Evolutionary conservation across 2,888 invertebrate species (phyloP).

Genomic region (Zelleria hepariella): DNA sequence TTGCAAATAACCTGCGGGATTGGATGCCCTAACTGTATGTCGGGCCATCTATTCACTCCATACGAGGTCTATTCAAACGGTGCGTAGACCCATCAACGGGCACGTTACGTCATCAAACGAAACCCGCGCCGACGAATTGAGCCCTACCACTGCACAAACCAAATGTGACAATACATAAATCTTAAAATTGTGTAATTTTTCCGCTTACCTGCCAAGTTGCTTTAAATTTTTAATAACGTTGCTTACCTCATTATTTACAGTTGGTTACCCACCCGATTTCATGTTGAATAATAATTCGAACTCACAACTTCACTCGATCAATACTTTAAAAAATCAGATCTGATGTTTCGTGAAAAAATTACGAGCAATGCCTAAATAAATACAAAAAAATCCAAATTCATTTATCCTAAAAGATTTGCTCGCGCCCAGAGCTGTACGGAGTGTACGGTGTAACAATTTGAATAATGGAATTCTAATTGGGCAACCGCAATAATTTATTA

Average conservation of each 20-base stretch:
- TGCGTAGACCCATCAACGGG: background rate
- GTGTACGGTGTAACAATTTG: background rate
- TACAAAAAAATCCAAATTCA: background rate
- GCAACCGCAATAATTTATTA: background rate
- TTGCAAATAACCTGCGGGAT: background rate
- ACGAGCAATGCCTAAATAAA: background rate
- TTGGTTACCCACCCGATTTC: too few species aligned
- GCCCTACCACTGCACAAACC: too few species aligned
- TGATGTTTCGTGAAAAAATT: background rate
- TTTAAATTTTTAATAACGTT: too few species aligned
- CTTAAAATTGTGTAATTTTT: too few species aligned
- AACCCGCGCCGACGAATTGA: too few species aligned
- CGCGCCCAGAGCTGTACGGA: background rate
- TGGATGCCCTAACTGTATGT: background rate
- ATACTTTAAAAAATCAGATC: background rate
- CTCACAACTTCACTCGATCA: too few species aligned
- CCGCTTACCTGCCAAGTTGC: too few species aligned
- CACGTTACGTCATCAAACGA: background rate
- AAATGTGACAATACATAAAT: too few species aligned
- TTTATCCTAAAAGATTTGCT: background rate
- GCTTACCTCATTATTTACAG: too few species aligned
- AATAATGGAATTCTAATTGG: background rate
- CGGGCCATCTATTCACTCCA: background rate
- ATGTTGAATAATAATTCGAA: too few species aligned
- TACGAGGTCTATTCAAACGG: background rate